phyloP scores from a whole-genome alignment of 2,113 vertebrate species.

The Cyprinodon brontotheroides region DNA sequence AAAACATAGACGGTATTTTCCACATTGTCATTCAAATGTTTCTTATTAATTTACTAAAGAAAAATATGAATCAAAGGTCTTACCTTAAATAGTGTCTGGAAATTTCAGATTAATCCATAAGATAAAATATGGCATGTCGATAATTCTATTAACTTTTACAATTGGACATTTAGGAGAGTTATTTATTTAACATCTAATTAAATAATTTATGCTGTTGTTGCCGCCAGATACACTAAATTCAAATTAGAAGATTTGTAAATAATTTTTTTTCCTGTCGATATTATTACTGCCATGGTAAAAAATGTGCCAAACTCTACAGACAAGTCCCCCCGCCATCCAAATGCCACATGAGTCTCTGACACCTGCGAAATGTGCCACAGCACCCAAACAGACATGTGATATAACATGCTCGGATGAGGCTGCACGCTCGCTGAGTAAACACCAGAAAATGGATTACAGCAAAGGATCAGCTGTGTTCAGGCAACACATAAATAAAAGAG shows the following conservation, averaged over 20 bases:
- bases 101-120: not conserved
- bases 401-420: constrained; percentile 24
- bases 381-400: constrained; percentile 45
- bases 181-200: not conserved
- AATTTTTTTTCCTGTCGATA: not conserved
- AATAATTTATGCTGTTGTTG: not conserved
- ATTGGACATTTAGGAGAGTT: not conserved
- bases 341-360: constrained; percentile 1
- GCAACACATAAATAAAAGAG: constrained; percentile 63
- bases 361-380: constrained; percentile 26
- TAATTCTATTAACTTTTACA: not conserved
- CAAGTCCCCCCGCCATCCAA: constrained; percentile 4
- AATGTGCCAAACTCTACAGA: constrained; percentile 23
- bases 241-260: not conserved
- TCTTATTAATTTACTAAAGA: too few relatives aligned
- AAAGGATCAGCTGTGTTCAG: constrained; percentile 57
- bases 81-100: not conserved
- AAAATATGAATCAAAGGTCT: not conserved
- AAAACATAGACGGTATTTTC: not conserved
- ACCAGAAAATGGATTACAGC: constrained; percentile 70
- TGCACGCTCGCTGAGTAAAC: constrained; percentile 41
- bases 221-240: not conserved
- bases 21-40: not conserved
- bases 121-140: not conserved
- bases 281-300: constrained; percentile 12